Evolutionary conservation across 2,888 invertebrate genomes (phyloP), one percentile per base, ranked within the genome.

Genomic region (Drosophila melanocephala): DNA sequence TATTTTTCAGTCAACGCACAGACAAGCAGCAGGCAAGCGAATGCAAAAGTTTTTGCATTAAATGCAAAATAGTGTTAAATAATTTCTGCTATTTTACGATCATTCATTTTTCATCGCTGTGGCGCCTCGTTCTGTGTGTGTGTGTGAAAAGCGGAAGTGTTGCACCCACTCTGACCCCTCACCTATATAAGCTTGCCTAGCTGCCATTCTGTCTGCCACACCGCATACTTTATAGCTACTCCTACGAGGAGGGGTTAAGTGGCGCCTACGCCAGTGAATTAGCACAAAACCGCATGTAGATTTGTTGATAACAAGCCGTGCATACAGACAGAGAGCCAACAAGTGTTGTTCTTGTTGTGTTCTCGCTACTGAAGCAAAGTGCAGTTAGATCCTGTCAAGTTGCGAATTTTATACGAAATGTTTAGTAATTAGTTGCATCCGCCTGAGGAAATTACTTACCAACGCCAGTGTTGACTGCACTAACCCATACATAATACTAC

Each of bases 341-440:
- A 74, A 72, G 55, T 73, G 73, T 55, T 68, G 53, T 56, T 74
- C 56, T 61, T 66, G 75, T 73, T 75, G 74, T 71, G 65, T 51
- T 69, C 53, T 72, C 80, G 63, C 28, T 61, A 69, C 58, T 28
- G 16, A 32, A 33, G 57, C 69, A 69, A 72, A 61, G 62, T 81
- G 86, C 87, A 89, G 81, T 76, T 83, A 79, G 89, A 79, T 85
- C 81, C 84, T 84, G 89, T 87, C 86, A 90, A 87, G 84, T 86
- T 84, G 79, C 53, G 74, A 89, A 83, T 87, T 90, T 83, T 84
- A 87, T 91, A 84, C 78, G 83, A 89, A 91, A 90, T 89, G 83
- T 90, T 89, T 88, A 84, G 82, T 91, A 90, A 91, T 91, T 91
- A 91, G 89, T 89, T 90, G 87, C 84, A 88, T 87, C 84, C 87